Evolutionary conservation across 2,113 vertebrate genomes (phyloP).

Genomic region (Oceanodroma tethys): DNA sequence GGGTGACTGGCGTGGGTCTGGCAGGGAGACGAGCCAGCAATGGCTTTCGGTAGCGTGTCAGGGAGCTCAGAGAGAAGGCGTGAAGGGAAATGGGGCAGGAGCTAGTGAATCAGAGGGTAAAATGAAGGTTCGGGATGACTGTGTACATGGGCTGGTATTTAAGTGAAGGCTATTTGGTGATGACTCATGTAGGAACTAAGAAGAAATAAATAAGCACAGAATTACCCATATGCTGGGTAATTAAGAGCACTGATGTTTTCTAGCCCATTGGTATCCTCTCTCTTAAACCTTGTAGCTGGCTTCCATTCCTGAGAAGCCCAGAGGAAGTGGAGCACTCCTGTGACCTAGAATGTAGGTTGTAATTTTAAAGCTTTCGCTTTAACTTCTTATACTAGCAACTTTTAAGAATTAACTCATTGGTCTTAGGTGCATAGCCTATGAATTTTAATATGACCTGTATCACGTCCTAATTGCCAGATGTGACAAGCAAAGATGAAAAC

Average conservation of each 20-base stretch:
- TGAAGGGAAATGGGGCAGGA: not conserved
- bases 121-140: not conserved
- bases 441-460: slow-evolving; percentile 15
- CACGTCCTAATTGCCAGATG: not conserved
- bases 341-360: not conserved
- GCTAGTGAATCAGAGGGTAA: not conserved
- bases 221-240: not conserved
- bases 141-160: not conserved
- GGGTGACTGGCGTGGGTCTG: rapidly evolving
- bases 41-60: rapidly evolving
- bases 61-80: not conserved
- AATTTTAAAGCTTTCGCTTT: not conserved
- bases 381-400: not conserved
- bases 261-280: not conserved
- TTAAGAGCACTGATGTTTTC: not conserved
- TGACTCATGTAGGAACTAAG: not conserved
- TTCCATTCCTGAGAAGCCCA: not conserved
- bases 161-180: not conserved
- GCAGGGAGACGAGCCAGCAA: not conserved
- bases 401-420: not conserved
- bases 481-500: not conserved
- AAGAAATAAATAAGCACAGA: not conserved
- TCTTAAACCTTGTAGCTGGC: not conserved
- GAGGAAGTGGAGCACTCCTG: not conserved
- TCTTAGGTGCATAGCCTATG: not conserved